Evolutionary conservation across 2,113 vertebrate species (phyloP).

Genomic region (Chionis minor): DNA sequence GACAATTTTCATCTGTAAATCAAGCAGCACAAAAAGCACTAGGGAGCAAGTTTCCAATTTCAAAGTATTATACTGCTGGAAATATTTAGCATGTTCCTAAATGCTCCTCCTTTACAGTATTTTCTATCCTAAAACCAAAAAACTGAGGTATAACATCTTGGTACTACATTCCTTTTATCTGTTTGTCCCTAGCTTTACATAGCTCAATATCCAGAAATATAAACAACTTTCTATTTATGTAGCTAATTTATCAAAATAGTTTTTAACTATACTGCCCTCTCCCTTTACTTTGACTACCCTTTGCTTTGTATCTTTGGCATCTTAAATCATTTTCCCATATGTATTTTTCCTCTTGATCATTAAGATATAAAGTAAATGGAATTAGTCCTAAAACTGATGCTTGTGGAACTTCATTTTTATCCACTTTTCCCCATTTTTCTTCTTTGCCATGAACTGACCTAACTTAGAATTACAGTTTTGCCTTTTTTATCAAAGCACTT

Average conservation of each 20-base stretch:
- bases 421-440: background rate
- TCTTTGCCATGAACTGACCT: background rate
- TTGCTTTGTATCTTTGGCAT: background rate
- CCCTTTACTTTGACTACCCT: background rate
- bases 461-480: background rate
- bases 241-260: background rate
- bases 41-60: background rate
- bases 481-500: background rate
- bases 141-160: background rate
- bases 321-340: background rate
- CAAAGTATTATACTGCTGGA: background rate
- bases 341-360: background rate
- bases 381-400: background rate
- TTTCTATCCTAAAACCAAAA: background rate
- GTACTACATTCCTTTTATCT: background rate
- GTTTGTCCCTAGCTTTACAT: background rate
- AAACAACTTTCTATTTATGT: background rate
- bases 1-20: conserved; percentile 5
- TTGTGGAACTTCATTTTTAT: background rate
- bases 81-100: background rate
- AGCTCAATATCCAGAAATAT: background rate
- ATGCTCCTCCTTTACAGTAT: background rate
- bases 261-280: background rate
- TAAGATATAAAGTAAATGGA: background rate
- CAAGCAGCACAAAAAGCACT: background rate